Base-by-base conservation (phyloP, 1,140 invertebrate genomes). In the Reticulitermes speratus region DNA sequence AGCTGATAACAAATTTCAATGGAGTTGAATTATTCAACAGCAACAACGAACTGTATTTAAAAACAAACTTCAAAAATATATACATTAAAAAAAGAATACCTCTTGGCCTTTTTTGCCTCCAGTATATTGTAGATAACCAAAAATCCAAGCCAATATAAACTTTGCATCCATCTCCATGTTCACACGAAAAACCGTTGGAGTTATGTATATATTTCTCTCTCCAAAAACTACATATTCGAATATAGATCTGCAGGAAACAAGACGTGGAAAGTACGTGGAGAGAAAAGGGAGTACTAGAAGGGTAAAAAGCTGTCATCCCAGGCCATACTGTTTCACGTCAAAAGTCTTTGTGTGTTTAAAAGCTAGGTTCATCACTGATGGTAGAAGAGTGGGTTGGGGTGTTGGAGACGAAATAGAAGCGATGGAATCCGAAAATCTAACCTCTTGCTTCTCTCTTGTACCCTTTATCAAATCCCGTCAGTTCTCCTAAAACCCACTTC, bases 371-470 rank as follows among this genome's bases (percentile, higher is more conserved):
- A 75, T 75, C 65, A 75, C 65, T 75, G 65, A 75, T 30, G 65
- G 65, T 9, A 75, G 65, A 30, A 75, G 19, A 65, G 25, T 21
- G 59, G 59, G 25, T 21, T 21, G 59, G 59, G 19, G 59, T 25
- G 21, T 65, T 21, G 25, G n/a, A 75, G 65, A n/a, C 25, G 65
- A 75, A 7, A 75, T 30, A 30, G 65, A 30, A 65, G 59, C 25
- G 59, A 65, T 65, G 65, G 65, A 75, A 75, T 75, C n/a, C 65
- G 65, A 75, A 75, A n/a, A 75, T 75, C 65, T 75, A 75, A 75
- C 65, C 65, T 25, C 65, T 75, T 30, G n/a, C 65, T 30, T n/a
- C 25, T 16, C n/a, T 30, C 65, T 75, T 6, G n/a, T 75, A 75
- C 12, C 65, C 65, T 75, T 75, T 25, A 75, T 30, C 65, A 75